Percentiles rank a stretch among this genome's conserved stretches.
These are phyloP conservation scores for Chelonoidis abingdonii DNA, from an alignment of 2,113 vertebrate genomes.

Conservation along the genomic window DNA sequence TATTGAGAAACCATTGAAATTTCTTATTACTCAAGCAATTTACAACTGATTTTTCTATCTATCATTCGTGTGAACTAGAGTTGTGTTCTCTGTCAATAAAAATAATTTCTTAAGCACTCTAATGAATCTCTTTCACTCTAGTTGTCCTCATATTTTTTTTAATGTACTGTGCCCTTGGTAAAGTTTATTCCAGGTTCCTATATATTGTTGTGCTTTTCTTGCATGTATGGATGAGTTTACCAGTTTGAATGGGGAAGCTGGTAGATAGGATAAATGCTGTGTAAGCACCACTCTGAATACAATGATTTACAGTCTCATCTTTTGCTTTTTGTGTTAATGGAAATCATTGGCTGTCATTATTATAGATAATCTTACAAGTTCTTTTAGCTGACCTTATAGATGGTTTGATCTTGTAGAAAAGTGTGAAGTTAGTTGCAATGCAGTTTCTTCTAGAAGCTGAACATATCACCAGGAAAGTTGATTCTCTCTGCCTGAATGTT, in stretches of 20 bases:
- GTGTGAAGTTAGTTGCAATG: background rate
- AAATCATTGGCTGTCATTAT: background rate
- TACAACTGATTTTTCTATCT: background rate
- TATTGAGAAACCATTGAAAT: background rate
- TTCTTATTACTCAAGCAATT: background rate
- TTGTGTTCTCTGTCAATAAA: conserved; percentile 40
- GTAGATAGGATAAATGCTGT: background rate
- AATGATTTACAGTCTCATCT: background rate
- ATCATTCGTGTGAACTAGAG: background rate
- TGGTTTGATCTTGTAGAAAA: background rate
- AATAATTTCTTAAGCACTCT: background rate
- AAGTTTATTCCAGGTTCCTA: too few relatives aligned
- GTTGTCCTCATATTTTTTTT: background rate
- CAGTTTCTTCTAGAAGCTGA: background rate
- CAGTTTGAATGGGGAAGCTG: background rate
- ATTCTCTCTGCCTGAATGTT: background rate
- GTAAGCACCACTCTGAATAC: background rate
- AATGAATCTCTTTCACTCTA: background rate
- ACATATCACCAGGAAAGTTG: accelerated
- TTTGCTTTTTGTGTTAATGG: background rate
- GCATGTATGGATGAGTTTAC: too few relatives aligned
- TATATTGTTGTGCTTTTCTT: too few relatives aligned
- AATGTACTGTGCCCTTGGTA: too few relatives aligned
- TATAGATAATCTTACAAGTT: background rate
- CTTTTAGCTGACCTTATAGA: background rate